Evolutionary conservation across 53 echinoderm and acorn worm genomes (phyloP).

Genomic region (Temnopleurus reevesii): DNA sequence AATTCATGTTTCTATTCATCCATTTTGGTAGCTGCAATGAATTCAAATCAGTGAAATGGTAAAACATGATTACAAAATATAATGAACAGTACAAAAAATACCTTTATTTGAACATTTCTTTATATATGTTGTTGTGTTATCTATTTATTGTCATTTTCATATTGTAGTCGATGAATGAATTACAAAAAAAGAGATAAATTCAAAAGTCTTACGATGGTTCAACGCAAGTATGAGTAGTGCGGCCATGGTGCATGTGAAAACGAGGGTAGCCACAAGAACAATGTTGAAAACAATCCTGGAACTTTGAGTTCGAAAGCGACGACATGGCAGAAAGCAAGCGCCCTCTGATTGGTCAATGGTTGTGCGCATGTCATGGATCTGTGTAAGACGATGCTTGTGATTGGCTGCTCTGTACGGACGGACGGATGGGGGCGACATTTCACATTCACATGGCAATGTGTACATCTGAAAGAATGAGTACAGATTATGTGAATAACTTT

Average conservation of each 20-base stretch:
- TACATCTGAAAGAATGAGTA: background rate
- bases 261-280: background rate
- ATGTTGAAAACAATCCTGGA: background rate
- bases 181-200: too few relatives aligned
- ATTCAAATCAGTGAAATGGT: too few relatives aligned
- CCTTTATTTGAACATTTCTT: too few relatives aligned
- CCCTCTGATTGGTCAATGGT: background rate
- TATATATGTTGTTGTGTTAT: background rate
- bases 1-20: too few relatives aligned
- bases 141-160: background rate
- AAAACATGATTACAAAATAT: too few relatives aligned
- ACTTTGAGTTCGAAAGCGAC: background rate
- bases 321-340: background rate
- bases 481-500: too few relatives aligned
- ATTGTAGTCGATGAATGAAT: too few relatives aligned
- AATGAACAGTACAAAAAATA: too few relatives aligned
- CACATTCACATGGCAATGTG: conserved; percentile 5
- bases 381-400: background rate
- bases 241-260: background rate
- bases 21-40: too few relatives aligned
- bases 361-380: background rate
- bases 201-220: background rate
- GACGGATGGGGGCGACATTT: background rate
- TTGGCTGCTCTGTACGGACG: background rate
- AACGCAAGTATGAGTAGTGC: background rate